These are phyloP conservation scores for Pontoporia blainvillei DNA, from an alignment of 2,113 vertebrate genomes.

Conservation along the genomic window DNA sequence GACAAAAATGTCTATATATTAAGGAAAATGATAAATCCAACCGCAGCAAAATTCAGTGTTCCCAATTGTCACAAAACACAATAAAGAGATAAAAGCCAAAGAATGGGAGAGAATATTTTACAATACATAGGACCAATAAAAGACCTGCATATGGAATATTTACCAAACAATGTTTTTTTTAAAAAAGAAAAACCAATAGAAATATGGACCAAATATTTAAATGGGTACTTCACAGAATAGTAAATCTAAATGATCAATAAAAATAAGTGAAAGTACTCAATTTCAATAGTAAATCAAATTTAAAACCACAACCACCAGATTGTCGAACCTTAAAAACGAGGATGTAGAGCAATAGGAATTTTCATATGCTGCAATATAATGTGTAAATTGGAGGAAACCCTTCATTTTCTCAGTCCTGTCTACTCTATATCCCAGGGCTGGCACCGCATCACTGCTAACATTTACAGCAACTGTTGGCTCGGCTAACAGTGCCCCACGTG, in stretches of 20 bases:
- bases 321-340: too few species aligned
- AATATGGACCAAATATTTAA: neutral
- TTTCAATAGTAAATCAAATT: neutral
- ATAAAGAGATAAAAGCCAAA: neutral
- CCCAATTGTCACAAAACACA: neutral
- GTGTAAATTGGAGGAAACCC: neutral
- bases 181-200: neutral
- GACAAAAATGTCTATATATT: neutral
- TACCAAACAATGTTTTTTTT: neutral
- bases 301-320: too few species aligned
- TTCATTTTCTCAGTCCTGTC: neutral
- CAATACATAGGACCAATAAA: neutral
- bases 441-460: neutral
- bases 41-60: neutral
- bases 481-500: rapidly evolving
- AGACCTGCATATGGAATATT: neutral
- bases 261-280: neutral
- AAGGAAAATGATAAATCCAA: neutral
- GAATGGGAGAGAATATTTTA: neutral
- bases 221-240: neutral
- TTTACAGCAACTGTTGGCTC: neutral
- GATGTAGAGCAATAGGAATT: too few species aligned
- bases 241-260: neutral
- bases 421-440: neutral
- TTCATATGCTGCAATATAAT: too few species aligned